Evolutionary conservation across 1,140 invertebrate genomes (phyloP).

Genomic region (Bombus polaris): DNA sequence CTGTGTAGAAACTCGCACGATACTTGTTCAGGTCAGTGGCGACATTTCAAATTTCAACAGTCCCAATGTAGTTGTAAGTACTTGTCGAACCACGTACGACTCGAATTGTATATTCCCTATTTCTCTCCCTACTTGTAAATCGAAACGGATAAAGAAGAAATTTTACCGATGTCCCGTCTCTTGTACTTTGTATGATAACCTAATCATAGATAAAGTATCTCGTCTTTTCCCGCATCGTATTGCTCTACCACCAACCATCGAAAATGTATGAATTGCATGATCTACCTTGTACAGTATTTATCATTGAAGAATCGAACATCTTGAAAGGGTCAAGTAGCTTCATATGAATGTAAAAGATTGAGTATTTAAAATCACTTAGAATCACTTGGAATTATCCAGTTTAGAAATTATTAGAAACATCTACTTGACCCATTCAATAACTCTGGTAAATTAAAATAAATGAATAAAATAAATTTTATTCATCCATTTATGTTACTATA

Average conservation of each 20-base stretch:
- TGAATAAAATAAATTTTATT: neutral
- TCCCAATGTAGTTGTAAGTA: neutral
- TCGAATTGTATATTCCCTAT: neutral
- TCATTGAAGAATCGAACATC: neutral
- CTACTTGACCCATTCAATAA: conserved; percentile 5
- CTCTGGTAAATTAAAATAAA: too few relatives aligned
- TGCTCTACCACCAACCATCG: neutral
- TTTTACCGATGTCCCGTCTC: too few relatives aligned
- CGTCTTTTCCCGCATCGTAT: neutral
- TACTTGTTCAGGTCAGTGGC: neutral
- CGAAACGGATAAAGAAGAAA: neutral
- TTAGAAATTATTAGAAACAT: neutral
- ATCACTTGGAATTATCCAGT: neutral
- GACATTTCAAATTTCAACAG: neutral
- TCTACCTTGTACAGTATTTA: conserved; percentile 5
- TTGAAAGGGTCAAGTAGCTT: conserved; percentile 8
- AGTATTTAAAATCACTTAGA: neutral
- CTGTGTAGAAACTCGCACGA: conserved; percentile 1
- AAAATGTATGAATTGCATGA: conserved; percentile 21
- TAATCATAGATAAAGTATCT: neutral
- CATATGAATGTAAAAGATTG: neutral
- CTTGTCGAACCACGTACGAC: neutral
- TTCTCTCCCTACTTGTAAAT: neutral
- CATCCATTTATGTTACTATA: neutral
- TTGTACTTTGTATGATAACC: neutral